phyloP scores from a whole-genome alignment of 2,797 vertebrate species.

The Channallabes apus region DNA sequence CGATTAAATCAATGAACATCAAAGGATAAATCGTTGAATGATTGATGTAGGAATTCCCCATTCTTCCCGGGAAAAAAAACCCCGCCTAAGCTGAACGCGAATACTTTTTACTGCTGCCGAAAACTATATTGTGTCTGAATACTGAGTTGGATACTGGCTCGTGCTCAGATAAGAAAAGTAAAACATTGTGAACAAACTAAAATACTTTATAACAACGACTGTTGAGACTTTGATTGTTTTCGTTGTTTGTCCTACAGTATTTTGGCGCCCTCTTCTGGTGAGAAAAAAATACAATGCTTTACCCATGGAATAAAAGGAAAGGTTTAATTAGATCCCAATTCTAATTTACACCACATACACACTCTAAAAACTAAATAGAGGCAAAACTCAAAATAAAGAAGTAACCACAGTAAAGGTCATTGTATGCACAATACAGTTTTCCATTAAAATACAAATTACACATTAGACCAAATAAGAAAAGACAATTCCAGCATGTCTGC shows the following conservation, averaged over 20 bases:
- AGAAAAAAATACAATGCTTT: background rate
- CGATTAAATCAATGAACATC: slow-evolving; percentile 13
- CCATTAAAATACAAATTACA: background rate
- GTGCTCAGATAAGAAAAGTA: background rate
- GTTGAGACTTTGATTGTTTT: background rate
- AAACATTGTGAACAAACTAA: background rate
- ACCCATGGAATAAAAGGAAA: background rate
- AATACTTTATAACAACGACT: background rate
- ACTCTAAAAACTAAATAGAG: background rate
- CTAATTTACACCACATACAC: background rate
- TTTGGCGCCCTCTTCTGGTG: slow-evolving; percentile 50
- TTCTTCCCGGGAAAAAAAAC: background rate
- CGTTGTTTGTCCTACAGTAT: slow-evolving; percentile 8
- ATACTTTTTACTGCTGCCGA: background rate
- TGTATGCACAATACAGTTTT: background rate
- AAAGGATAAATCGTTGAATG: slow-evolving; percentile 1
- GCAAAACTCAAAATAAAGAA: background rate
- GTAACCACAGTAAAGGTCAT: background rate
- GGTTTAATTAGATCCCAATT: background rate
- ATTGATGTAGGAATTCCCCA: background rate
- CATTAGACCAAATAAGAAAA: background rate
- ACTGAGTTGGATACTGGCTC: background rate
- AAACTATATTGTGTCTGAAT: background rate
- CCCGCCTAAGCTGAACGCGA: background rate
- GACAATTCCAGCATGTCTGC: slow-evolving; percentile 51